Evolutionary conservation across 2,888 invertebrate genomes (phyloP), one percentile per base, ranked within the genome.

Genomic region (Myathropa florea): DNA sequence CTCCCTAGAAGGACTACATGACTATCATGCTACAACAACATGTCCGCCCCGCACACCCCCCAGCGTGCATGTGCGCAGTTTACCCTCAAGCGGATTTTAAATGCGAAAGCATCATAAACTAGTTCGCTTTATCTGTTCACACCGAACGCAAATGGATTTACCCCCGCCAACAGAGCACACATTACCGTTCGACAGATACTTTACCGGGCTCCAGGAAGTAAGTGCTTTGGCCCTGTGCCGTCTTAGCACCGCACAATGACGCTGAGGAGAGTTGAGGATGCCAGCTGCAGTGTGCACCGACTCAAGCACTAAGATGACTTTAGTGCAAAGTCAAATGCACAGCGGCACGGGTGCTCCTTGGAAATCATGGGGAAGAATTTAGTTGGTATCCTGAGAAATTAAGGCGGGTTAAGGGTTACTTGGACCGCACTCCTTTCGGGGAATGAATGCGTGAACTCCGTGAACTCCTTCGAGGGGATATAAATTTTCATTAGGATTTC

Each of bases 71-170:
- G 68, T 61, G 12, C 46, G 33, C 9, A 64, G 46, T 72, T 63
- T 21, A 39, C 60, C 55, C 60, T 72, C 63, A 36, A 60, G 60
- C 33, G 73, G 81, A 70, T 85, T 85, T 85, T 55, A 77, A 73
- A 77, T 72, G 60, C 64, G 9, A 82, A 67, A 53, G 68, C 64
- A 78, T 73, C 76, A 81, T 78, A 72, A 85, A 80, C 73, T 79
- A 61, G 26, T 28, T 39, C 70, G 65, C 65, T 80, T 67, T 76
- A 76, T 71, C 68, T 61, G 55, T 68, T 85, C 30, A 55, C 61
- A 72, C 63, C 61, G 46, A 67, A 68, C 68, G 46, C 67, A 76
- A 76, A 84, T 33, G 24, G 59, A 61, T 63, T 60, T 33, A 18
- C 28, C 55, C 60, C 30, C 6, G 23, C 57, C 60, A 30, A 30